Conservation (phyloP, 1,140 invertebrate species). For the Brachionus angularis region DNA sequence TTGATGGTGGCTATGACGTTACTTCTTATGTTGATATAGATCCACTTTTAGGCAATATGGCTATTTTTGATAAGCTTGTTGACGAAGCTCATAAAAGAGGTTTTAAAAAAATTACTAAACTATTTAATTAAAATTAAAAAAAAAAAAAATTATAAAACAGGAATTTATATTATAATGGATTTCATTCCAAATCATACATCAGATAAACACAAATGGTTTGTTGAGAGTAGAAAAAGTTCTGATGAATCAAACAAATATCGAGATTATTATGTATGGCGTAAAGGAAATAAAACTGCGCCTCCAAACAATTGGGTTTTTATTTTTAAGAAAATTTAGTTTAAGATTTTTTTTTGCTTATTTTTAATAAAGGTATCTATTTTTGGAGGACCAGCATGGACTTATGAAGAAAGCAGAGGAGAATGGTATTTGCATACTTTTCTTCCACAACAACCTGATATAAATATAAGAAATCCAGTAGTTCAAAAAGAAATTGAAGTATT, state of each 20-base stretch:
- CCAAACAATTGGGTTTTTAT: conserved; percentile 74
- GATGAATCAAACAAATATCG: conserved; percentile 60
- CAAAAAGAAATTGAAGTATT: conserved; percentile 63
- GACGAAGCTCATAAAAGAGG: conserved; percentile 54
- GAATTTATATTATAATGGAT: conserved; percentile 61
- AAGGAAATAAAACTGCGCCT: conserved; percentile 53
- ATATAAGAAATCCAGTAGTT: conserved; percentile 65
- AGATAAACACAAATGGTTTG: conserved; percentile 73
- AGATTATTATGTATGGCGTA: conserved; percentile 71
- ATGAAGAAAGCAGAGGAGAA: conserved; percentile 63
- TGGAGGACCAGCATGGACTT: conserved; percentile 67
- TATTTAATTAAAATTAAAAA: too few species aligned
- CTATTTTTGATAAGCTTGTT: conserved; percentile 66
- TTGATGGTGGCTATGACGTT: conserved; percentile 68
- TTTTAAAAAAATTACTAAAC: too few species aligned
- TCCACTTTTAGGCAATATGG: conserved; percentile 67
- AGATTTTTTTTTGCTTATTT: conserved; percentile 42
- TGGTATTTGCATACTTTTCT: conserved; percentile 73
- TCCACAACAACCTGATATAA: conserved; percentile 70
- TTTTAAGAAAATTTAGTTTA: conserved; percentile 44
- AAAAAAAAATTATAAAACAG: too few species aligned
- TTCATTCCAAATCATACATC: conserved; percentile 81
- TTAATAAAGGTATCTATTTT: conserved; percentile 60
- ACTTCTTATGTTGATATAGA: conserved; percentile 69
- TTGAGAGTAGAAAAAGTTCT: conserved; percentile 62